These are phyloP conservation scores for Typhlomys cinereus DNA, from an alignment of 2,113 vertebrate species.

Conservation along the genomic window DNA sequence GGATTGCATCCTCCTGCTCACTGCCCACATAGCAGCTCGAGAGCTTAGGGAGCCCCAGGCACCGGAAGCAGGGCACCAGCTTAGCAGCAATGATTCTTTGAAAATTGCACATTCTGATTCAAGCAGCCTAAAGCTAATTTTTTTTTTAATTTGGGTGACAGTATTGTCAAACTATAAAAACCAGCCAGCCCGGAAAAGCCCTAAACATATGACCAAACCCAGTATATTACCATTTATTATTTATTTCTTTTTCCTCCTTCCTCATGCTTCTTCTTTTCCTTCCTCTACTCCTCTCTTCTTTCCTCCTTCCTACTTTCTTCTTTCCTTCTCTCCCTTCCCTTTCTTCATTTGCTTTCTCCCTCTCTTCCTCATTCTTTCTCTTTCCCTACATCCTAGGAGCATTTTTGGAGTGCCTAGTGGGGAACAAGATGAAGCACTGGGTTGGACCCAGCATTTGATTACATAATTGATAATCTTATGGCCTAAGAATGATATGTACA, in stretches of 20 bases:
- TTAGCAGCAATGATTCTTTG: slow-evolving; percentile 50
- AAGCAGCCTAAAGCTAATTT: neutral
- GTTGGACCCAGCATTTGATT: neutral
- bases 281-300: neutral
- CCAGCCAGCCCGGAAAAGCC: neutral
- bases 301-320: neutral
- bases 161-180: slow-evolving; percentile 47
- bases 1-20: slow-evolving; percentile 34
- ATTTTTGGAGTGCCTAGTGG: neutral
- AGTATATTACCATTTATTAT: neutral
- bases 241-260: neutral
- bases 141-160: neutral
- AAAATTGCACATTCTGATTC: slow-evolving; percentile 41
- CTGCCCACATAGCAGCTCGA: neutral
- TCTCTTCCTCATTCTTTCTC: neutral
- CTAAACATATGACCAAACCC: neutral
- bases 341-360: neutral
- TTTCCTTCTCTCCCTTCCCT: neutral
- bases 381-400: neutral
- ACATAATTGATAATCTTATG: neutral
- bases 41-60: neutral
- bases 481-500: neutral
- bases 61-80: neutral
- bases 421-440: neutral
- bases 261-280: neutral